Conservation (phyloP, 2,797 vertebrate species). For the Betta splendens region DNA sequence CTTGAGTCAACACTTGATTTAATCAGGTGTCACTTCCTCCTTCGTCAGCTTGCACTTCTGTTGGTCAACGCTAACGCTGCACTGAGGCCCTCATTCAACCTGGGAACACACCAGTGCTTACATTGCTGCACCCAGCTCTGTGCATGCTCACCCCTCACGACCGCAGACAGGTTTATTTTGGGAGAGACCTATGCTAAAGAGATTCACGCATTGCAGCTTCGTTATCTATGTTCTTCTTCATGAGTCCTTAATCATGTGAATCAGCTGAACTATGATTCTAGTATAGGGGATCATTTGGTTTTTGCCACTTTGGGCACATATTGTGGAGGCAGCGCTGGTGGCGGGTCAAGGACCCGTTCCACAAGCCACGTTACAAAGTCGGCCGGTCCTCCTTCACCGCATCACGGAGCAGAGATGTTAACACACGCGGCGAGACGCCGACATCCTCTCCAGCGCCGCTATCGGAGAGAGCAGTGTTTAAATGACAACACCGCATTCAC, state of each 20-base stretch:
- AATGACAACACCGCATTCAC: conserved; percentile 28
- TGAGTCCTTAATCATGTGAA: too few relatives aligned
- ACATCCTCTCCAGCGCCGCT: conserved; percentile 31
- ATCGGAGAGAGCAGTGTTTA: conserved; percentile 28
- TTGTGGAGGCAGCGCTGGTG: conserved; percentile 68
- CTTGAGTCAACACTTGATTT: conserved; percentile 71
- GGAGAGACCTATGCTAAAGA: too few relatives aligned
- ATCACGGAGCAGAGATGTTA: conserved; percentile 52
- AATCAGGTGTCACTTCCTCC: conserved; percentile 67
- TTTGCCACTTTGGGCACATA: conserved; percentile 59
- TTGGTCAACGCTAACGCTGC: conserved; percentile 38
- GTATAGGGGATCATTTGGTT: not conserved
- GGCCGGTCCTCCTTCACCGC: conserved; percentile 48
- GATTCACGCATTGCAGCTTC: too few relatives aligned
- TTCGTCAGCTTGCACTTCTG: conserved; percentile 58
- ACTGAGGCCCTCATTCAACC: conserved; percentile 1
- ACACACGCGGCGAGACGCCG: conserved; percentile 34
- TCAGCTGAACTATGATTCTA: not conserved
- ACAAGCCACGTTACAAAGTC: conserved; percentile 43
- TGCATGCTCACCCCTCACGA: not conserved
- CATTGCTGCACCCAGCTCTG: not conserved
- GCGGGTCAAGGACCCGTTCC: conserved; percentile 72
- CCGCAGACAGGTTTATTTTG: too few relatives aligned
- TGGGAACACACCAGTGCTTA: not conserved
- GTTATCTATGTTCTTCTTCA: too few relatives aligned